Evolutionary conservation across 2,888 invertebrate species (phyloP), one percentile per base, ranked within the genome.

Genomic region (Acholoe squamosa): DNA sequence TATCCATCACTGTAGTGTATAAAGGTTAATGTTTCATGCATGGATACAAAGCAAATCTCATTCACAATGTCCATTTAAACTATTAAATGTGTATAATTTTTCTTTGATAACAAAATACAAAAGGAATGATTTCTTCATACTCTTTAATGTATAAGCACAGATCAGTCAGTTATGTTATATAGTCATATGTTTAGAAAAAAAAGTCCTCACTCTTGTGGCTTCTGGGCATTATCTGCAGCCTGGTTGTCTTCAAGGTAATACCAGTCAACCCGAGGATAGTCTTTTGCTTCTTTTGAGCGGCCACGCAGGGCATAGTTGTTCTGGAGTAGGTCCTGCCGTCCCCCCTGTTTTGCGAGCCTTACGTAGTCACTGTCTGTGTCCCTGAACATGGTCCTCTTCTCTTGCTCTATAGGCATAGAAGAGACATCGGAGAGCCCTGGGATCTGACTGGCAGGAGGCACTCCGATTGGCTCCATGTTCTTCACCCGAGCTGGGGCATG

Each of bases 291-390:
- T 28, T 91, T 92, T 34, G 91, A 71, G 33, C 90, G 34, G n/a
- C 84, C 84, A 25, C 84, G 84, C 12, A 19, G 16, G 19, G 51
- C 54, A 22, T 88, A 52, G 90, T 93, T 93, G 90, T 94, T 93
- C 12, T 93, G 90, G 31, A 95, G 92, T 84, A 95, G 91, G 93
- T 95, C 95, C 28, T 93, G 93, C 91, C 95, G 92, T 10, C 95
- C 95, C 28, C 95, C 95, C 92, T 94, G 94, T 91, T 95, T 95
- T 14, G 95, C 94, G 76, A 95, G 92, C 31, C 94, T 92, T 52
- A 95, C 93, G 92, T 95, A 95, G 89, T 94, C 94, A 16, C 94
- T 94, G 91, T 95, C 95, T 28, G 94, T 93, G 56, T 95, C 95
- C 77, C 92, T 25, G 80, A 90, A 52, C 52, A 84, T 16, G 19